Evolutionary conservation across 2,113 vertebrate species (phyloP), one percentile per base, ranked within the genome.

Genomic region (Chloroceryle aenea): DNA sequence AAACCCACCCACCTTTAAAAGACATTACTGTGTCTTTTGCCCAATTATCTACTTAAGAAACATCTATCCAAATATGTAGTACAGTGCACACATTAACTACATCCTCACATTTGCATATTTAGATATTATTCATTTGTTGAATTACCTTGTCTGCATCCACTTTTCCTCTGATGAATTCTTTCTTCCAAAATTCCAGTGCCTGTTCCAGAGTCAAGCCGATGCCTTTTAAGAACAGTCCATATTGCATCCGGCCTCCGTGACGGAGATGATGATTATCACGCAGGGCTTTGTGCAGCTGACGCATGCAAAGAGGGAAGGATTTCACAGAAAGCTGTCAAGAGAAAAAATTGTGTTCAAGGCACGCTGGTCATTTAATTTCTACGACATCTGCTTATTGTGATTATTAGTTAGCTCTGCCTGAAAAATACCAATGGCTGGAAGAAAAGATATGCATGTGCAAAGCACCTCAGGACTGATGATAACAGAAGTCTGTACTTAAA

Each of bases 61-160:
- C 52, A 50, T 9, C 14, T 22, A 74, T 21, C 26, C n/a, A 48
- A 77, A 77, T 3, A 47, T 4, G 8, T 4, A 89, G 50, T 29
- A 43, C 22, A 43, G 71, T 0, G 2, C 4, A n/a, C 13, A 11
- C 8, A 29, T 64, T 18, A 82, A 68, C 29, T n/a, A 45, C 8
- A 61, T 10, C 13, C 26, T n/a, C 43, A 34, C 8, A 14, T 43
- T 30, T 26, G 19, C 8, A 16, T 22, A 34, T 0, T 10, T 22
- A 78, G 23, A 11, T 61, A 10, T 22, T 42, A 80, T 53, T 55
- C 43, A 27, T 34, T 26, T 56, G 30, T 2, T 71, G 22, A 56
- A 36, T 97, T 99, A 99, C 99, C 99, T 99, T 99, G 82, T 99
- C 99, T n/a, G 98, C 97, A 67, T 99, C 99, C 91, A 99, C 98